Evolutionary conservation across 2,113 vertebrate species (phyloP).

Genomic region (Paracanthobrama guichenoti): DNA sequence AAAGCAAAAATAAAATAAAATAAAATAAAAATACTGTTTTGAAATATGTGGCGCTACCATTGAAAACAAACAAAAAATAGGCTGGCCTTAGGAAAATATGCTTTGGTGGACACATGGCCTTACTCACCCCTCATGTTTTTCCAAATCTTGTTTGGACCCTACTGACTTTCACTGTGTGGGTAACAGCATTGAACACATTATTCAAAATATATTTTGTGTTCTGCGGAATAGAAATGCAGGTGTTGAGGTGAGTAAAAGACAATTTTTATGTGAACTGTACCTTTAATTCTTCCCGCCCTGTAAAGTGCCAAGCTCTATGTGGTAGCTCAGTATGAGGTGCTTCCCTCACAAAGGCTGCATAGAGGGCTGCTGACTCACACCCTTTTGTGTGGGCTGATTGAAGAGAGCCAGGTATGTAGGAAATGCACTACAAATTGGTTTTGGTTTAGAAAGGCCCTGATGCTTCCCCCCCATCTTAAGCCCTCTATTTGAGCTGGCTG

Average conservation of each 20-base stretch:
- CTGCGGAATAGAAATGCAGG: background rate
- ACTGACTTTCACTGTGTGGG: background rate
- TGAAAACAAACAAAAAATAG: too few species aligned
- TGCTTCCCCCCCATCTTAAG: constrained; percentile 3
- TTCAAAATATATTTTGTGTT: background rate
- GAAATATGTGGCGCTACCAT: too few species aligned
- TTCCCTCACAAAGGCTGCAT: constrained; percentile 3
- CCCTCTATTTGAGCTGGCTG: background rate
- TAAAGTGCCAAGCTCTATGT: background rate
- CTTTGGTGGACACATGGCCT: background rate
- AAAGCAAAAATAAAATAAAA: too few species aligned
- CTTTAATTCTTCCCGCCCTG: background rate
- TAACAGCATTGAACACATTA: background rate
- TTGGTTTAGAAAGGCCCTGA: background rate
- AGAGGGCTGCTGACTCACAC: constrained; percentile 35
- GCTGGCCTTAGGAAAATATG: too few species aligned
- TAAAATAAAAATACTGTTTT: too few species aligned
- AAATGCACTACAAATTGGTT: constrained; percentile 28
- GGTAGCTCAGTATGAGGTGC: background rate
- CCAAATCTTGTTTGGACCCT: background rate
- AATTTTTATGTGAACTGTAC: background rate
- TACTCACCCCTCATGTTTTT: background rate
- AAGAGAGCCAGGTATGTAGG: constrained; percentile 11
- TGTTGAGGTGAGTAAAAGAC: background rate
- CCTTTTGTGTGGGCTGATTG: constrained; percentile 26